Conservation (phyloP, 2,113 vertebrate species). For the Todiramphus chloris region DNA sequence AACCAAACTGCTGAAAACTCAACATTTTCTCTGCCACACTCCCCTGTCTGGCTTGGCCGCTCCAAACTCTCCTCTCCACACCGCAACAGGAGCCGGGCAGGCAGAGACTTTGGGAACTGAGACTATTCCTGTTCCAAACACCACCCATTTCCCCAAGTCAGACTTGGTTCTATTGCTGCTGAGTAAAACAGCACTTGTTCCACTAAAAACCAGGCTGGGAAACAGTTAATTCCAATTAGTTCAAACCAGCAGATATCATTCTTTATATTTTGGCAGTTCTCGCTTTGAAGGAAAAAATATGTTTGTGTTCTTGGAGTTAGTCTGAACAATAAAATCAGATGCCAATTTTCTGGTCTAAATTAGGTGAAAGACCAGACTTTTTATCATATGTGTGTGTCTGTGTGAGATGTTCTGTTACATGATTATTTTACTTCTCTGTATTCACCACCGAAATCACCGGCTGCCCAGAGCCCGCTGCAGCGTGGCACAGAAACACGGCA, state of each 20-base stretch:
- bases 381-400: slow-evolving; percentile 50
- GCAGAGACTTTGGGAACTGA: neutral
- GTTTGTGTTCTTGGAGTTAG: slow-evolving; percentile 60
- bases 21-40: neutral
- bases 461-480: slow-evolving; percentile 19
- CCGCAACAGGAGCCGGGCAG: neutral
- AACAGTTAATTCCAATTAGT: slow-evolving; percentile 61
- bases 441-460: neutral
- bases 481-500: slow-evolving; percentile 29
- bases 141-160: neutral
- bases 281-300: slow-evolving; percentile 52
- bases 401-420: neutral
- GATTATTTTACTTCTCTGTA: slow-evolving; percentile 35
- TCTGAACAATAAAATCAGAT: slow-evolving; percentile 61
- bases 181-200: neutral
- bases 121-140: neutral
- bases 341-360: slow-evolving; percentile 74
- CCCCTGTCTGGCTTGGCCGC: neutral
- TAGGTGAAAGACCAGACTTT: slow-evolving; percentile 54
- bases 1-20: neutral
- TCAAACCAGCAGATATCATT: slow-evolving; percentile 42
- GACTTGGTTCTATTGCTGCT: neutral
- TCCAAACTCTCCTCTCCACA: neutral
- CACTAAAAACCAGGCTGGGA: neutral
- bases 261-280: slow-evolving; percentile 60